Evolutionary conservation across 2,888 invertebrate genomes (phyloP), one percentile per base, ranked within the genome.

Genomic region (Allophyes oxyacanthae): DNA sequence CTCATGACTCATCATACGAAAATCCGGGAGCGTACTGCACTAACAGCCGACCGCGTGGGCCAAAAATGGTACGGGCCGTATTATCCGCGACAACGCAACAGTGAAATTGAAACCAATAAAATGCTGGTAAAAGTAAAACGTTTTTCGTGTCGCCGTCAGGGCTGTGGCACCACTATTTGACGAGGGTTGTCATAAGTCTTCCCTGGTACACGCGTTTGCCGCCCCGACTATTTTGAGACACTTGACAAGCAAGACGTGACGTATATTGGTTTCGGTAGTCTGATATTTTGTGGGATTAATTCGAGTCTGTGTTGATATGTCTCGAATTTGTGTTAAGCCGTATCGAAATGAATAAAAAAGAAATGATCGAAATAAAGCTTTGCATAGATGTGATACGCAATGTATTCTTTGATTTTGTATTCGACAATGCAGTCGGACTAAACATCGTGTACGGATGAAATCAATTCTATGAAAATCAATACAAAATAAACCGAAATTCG

Each of bases 141-240:
- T 86, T 91, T 91, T 88, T 86, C 86, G 81, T 90, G 90, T 90
- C 83, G 72, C 68, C 71, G 82, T 86, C 85, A 84, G 74, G 80
- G 78, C 44, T 66, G 43, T 36, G 43, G 66, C 46, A 54, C 61
- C 52, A 43, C 69, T 72, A 69, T 78, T 82, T 91, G 92, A 92
- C 89, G 85, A 89, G 91, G 92, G 92, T 92, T 88, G 90, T 93
- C 93, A 93, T 93, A 92, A 91, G 92, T 89, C 92, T 92, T 92
- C 91, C 83, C 83, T 80, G 77, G 70, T 65, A 70, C 77, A 36
- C 60, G 14, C 34, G 56, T 69, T 46, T 64, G 53, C 58, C 62
- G 59, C 66, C 56, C 61, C 58, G 46, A 63, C 55, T 70, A 67
- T 72, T 70, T 53, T 66, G 60, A 72, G 72, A 79, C 74, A 61